Base-by-base conservation (phyloP, 2,888 invertebrate species). In the Macaria liturata region DNA sequence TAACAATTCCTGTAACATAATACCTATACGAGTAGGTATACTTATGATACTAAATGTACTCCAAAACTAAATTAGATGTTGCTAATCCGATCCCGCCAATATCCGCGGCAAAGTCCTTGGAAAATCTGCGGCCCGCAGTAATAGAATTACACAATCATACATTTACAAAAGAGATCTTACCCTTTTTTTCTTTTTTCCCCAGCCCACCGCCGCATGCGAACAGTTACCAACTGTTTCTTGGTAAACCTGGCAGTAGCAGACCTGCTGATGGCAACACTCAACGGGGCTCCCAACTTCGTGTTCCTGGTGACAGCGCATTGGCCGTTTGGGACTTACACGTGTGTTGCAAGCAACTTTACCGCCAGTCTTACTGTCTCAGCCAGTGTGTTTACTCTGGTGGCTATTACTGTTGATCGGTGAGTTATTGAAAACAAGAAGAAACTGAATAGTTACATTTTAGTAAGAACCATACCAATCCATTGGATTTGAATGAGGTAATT, bases 401-500 rank as follows among this genome's bases (percentile, higher is more conserved):
- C 97, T 55, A 98, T 98, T 69, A 97, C 98, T 40, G 95, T 97
- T 68, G 98, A 98, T 88, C 95, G 98, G 98, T 98, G 84, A 91
- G 72, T 71, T n/a, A 20, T 1, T 20, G 2, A 20, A 1, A 20
- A 20, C 1, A 20, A 1, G 1, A 20, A 20, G 20, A 20, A 20
- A 20, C 20, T 20, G 20, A 20, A 20, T 1, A 20, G 20, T 20
- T 20, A 1, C 20, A 20, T 20, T 20, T 20, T 20, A 20, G 20
- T 20, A 20, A 20, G 20, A 20, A 20, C 20, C 20, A 20, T 20
- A 20, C 20, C 1, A 20, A 20, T 20, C 20, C 2, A 20, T 20
- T 20, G 20, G 20, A 2, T 20, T 20, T 20, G 1, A 20, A 20
- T 20, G 20, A 20, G 20, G 20, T 20, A 1, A 20, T 20, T 20